Percentiles rank a stretch among this genome's conserved stretches.
These are phyloP conservation scores for Pitta sordida DNA, from an alignment of 2,113 vertebrate genomes.

Conservation along the genomic window DNA sequence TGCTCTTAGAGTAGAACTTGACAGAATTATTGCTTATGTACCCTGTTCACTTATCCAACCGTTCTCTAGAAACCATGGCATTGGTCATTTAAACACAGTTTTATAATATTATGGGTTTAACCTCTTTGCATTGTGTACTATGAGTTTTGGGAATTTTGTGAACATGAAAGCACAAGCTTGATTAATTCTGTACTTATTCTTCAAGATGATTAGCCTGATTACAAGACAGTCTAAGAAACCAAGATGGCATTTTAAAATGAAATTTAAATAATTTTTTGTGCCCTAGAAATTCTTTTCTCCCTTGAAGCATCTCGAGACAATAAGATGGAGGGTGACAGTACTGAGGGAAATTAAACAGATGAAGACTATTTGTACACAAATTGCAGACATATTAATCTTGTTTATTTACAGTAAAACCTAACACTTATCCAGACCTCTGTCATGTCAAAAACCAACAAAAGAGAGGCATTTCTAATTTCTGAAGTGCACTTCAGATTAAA, in stretches of 20 bases:
- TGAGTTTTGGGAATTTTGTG: background rate
- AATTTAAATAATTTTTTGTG: conserved; percentile 36
- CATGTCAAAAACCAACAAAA: conserved; percentile 52
- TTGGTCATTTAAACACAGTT: background rate
- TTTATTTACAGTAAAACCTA: conserved; percentile 67
- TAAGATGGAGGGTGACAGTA: conserved; percentile 18
- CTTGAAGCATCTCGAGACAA: conserved; percentile 44
- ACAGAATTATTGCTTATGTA: background rate
- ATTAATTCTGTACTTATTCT: conserved; percentile 50
- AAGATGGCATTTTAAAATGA: conserved; percentile 31
- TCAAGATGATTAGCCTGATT: background rate
- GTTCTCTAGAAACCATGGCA: background rate
- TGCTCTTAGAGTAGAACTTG: background rate
- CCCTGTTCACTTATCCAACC: background rate
- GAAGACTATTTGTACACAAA: conserved; percentile 52
- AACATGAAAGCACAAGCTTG: background rate
- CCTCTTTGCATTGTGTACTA: background rate
- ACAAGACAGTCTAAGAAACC: conserved; percentile 16
- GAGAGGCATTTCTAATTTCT: conserved; percentile 61
- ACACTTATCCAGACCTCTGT: conserved; percentile 54
- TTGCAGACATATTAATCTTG: conserved; percentile 22
- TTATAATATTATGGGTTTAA: background rate
- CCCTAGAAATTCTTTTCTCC: conserved; percentile 30
- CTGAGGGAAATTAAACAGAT: conserved; percentile 55
- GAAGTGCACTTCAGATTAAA: conserved; percentile 58